Conservation (phyloP, 2,797 vertebrate genomes). For the Pangasius larnaudii region DNA sequence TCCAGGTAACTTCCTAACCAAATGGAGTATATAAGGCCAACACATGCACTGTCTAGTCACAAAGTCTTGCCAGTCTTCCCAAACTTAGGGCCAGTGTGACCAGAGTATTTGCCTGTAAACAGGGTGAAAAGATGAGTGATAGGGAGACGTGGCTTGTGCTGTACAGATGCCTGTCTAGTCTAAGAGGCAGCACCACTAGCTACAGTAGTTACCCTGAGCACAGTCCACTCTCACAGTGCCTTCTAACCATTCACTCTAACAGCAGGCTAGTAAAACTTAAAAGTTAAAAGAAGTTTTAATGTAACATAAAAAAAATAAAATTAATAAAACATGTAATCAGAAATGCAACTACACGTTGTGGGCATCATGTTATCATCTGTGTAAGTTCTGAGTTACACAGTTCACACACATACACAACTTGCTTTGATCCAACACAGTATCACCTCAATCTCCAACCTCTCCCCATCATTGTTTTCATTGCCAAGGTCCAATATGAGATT, state of each 20-base stretch:
- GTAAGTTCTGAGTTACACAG: neutral
- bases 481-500: neutral
- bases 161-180: neutral
- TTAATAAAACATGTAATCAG: neutral
- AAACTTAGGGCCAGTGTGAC: neutral
- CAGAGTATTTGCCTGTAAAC: neutral
- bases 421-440: neutral
- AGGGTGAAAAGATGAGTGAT: neutral
- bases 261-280: neutral
- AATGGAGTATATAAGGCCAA: neutral
- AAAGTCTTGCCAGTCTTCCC: neutral
- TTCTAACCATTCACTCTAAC: neutral
- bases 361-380: neutral
- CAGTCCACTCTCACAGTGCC: neutral
- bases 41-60: neutral
- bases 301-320: too few species aligned
- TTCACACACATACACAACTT: too few species aligned
- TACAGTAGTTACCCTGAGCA: neutral
- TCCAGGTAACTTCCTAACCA: neutral
- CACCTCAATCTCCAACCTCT: neutral
- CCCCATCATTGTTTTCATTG: neutral
- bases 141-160: neutral
- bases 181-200: neutral
- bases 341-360: neutral
- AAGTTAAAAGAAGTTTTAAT: neutral